These are phyloP conservation scores for Alviniconcha strummeri DNA, from an alignment of 2,888 invertebrate species.

Conservation along the genomic window DNA sequence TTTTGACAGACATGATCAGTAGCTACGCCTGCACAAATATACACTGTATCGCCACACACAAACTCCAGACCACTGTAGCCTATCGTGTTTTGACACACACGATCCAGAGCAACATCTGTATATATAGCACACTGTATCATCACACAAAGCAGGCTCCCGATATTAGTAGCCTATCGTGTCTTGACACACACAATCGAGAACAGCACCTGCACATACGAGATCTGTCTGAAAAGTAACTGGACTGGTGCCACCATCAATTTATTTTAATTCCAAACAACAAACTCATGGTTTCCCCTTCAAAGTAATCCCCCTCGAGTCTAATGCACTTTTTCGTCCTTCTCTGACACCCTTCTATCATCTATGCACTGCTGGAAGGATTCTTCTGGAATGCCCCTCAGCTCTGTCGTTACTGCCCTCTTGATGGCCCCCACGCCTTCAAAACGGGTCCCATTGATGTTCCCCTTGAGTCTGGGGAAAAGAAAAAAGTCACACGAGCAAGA, in stretches of 20 bases:
- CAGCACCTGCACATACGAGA: background rate
- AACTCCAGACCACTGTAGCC: too few species aligned
- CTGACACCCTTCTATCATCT: background rate
- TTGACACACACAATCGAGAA: too few species aligned
- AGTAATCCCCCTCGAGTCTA: slow-evolving; percentile 17
- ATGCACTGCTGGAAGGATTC: slow-evolving; percentile 4
- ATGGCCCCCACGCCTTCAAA: slow-evolving; percentile 1
- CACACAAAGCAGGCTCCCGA: too few species aligned
- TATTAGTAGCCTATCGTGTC: too few species aligned
- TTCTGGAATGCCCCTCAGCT: too few species aligned
- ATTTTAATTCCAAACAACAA: background rate
- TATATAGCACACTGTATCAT: too few species aligned
- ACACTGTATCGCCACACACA: too few species aligned
- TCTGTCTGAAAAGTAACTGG: too few species aligned
- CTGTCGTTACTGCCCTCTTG: slow-evolving; percentile 3
- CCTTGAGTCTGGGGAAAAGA: slow-evolving; percentile 3
- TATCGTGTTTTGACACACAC: too few species aligned
- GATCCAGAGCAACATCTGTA: too few species aligned
- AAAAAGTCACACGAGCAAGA: background rate
- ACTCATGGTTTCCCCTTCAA: background rate
- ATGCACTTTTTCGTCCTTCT: slow-evolving; percentile 11
- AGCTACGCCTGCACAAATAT: too few species aligned
- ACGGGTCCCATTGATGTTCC: slow-evolving; percentile 8
- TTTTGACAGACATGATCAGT: too few species aligned
- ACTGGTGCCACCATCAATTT: background rate